These are phyloP conservation scores for Ophion slaviceki DNA, from an alignment of 2,888 invertebrate genomes.

Conservation along the genomic window DNA sequence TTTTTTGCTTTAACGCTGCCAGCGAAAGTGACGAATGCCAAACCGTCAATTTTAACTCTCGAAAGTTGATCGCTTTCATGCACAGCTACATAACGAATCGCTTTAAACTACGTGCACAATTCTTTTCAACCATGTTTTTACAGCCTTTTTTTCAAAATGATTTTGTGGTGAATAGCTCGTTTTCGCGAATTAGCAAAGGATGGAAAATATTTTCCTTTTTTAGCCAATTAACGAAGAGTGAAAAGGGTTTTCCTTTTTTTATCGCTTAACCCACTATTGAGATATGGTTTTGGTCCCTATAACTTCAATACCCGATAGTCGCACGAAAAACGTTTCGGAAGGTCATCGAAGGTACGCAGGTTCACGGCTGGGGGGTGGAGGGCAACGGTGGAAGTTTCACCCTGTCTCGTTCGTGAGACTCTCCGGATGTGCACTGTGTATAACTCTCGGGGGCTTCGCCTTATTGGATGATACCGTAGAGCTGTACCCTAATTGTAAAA, in stretches of 20 bases:
- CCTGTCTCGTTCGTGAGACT: background rate
- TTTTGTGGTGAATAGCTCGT: no score
- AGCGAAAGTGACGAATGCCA: conserved; percentile 29
- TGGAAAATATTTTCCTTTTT: no score
- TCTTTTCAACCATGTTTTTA: background rate
- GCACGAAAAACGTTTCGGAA: background rate
- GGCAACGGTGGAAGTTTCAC: conserved; percentile 9
- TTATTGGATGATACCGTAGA: conserved; percentile 79
- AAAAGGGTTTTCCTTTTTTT: no score
- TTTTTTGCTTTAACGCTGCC: conserved; percentile 33
- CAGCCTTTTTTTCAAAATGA: background rate
- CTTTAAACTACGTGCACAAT: background rate
- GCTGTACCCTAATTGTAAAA: conserved; percentile 76
- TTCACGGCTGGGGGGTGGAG: background rate
- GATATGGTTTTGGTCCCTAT: background rate
- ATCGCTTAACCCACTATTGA: background rate
- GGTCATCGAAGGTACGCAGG: background rate
- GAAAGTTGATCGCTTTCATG: conserved; percentile 22
- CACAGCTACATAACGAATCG: background rate
- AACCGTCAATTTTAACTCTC: conserved; percentile 29
- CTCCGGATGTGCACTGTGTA: conserved; percentile 3
- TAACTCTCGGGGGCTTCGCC: conserved; percentile 73
- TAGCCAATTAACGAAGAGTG: no score
- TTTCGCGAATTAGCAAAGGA: no score
- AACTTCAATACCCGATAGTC: background rate